Base-by-base conservation (phyloP, 2,113 vertebrate genomes). In the Tylochromis polylepis region DNA sequence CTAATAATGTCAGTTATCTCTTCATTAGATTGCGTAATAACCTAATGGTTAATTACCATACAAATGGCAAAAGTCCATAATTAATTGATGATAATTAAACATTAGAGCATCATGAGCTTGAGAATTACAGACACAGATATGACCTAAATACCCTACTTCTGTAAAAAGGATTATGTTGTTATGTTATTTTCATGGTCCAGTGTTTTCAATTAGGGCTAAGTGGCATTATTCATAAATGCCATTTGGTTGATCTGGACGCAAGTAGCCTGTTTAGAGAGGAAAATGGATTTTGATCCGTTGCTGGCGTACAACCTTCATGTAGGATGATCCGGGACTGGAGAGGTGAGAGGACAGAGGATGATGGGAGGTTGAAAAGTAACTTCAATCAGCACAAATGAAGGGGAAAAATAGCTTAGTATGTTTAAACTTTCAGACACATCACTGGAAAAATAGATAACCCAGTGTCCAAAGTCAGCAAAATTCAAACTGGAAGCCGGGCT, bases 131-230 rank as follows among this genome's bases (percentile, higher is more conserved):
- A 93, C 89, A 94, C 89, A 92, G 91, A 95, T 95, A 94, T 94
- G 93, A 95, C 94, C 95, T 84, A 93, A 95, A 94, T 95, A 94
- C 78, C 79, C 89, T 85, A 88, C 87, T 92, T 92, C 81, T 88
- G 70, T 49, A 89, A 93, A 92, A 92, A 65, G 89, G 92, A 95
- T 94, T 91, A 95, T 92, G 84, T 90, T 86, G 84, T 90, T 86
- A 80, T 92, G 90, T 87, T 91, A 83, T 91, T 92, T 92, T 88
- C 70, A 85, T 75, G 86, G 79, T 86, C 79, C 82, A 53, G 83
- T 90, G 84, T 91, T 92, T 94, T 83, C 87, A 95, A 96, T 96
- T 94, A 95, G 80, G 84, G 90, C 88, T 94, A 95, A 96, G 94
- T 96, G 94, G 95, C 94, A 92, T 94, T 94, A 94, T 95, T 94